These are phyloP conservation scores for Cepaea hortensis DNA, from an alignment of 2,888 invertebrate species.

Conservation along the genomic window DNA sequence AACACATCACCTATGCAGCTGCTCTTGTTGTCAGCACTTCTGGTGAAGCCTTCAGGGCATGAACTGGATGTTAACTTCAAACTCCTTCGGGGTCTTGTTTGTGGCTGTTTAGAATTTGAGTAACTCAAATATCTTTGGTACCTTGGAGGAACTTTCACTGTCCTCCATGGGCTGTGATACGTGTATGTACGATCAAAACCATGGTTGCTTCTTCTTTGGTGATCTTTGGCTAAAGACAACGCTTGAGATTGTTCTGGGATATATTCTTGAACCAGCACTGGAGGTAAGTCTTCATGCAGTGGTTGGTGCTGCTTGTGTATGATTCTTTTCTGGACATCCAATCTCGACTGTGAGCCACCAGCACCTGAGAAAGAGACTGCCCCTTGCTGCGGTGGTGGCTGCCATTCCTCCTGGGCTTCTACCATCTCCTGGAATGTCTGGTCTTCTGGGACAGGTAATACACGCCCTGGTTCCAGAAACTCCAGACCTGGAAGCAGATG, in stretches of 20 bases:
- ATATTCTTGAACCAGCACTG: neutral
- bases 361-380: neutral
- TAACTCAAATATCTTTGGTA: slow-evolving; percentile 18
- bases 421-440: slow-evolving; percentile 28
- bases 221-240: neutral
- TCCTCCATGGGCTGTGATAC: slow-evolving; percentile 25
- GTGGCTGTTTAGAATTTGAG: neutral
- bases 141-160: neutral
- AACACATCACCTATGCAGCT: slow-evolving; percentile 45
- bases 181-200: slow-evolving; percentile 27
- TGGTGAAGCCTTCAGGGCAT: slow-evolving; percentile 43
- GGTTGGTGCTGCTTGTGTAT: neutral
- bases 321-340: neutral
- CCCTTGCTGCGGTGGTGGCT: neutral
- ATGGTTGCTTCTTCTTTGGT: neutral
- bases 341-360: neutral
- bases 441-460: slow-evolving; percentile 56
- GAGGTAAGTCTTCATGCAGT: neutral
- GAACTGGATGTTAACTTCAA: neutral
- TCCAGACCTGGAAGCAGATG: slow-evolving; percentile 66
- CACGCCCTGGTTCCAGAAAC: slow-evolving; percentile 63
- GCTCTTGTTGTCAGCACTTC: neutral
- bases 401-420: slow-evolving; percentile 22
- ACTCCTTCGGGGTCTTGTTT: neutral
- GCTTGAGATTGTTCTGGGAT: slow-evolving; percentile 10